These are phyloP conservation scores for Epinotia demarniana DNA, from an alignment of 2,888 invertebrate genomes.

Conservation along the genomic window DNA sequence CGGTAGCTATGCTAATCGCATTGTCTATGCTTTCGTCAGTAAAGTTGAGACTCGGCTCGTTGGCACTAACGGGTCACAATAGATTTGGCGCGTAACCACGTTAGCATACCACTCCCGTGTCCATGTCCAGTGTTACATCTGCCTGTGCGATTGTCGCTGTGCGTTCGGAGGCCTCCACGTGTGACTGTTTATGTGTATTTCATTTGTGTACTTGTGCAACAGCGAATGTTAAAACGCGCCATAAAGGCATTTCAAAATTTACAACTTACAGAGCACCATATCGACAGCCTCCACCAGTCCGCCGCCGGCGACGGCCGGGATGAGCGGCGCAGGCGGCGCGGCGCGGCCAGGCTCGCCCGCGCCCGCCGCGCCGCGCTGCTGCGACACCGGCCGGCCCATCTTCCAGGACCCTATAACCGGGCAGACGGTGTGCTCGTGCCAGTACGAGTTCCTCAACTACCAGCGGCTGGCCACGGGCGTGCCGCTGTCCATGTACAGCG, in stretches of 20 bases:
- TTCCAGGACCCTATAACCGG: conserved; percentile 96
- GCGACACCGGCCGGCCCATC: conserved; percentile 96
- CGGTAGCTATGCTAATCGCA: conserved; percentile 46
- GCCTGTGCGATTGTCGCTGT: conserved; percentile 70
- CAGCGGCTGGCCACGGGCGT: conserved; percentile 91
- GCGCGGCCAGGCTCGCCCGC: conserved; percentile 82
- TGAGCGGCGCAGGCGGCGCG: conserved; percentile 83
- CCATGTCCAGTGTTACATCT: conserved; percentile 46
- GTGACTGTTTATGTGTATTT: conserved; percentile 37
- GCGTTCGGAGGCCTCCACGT: conserved; percentile 76
- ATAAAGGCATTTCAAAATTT: conserved; percentile 85
- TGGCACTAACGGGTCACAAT: conserved; percentile 48
- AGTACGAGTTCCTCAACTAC: conserved; percentile 94
- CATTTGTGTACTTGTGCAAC: conserved; percentile 58
- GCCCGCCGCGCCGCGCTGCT: conserved; percentile 88
- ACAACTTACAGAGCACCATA: conserved; percentile 86
- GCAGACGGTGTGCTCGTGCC: conserved; percentile 95
- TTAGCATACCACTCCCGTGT: conserved; percentile 60
- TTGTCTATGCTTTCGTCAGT: conserved; percentile 53
- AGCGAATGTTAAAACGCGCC: conserved; percentile 81
- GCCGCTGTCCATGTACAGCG: conserved; percentile 92
- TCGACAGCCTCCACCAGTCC: conserved; percentile 90
- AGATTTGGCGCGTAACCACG: conserved; percentile 58
- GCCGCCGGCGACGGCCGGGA: conserved; percentile 86
- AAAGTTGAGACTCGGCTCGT: conserved; percentile 51